A percentile compares a stretch with the other conserved stretches of the same genome.
phyloP scores from a whole-genome alignment of 2,888 invertebrate genomes.

The Blastobasis adustella region DNA sequence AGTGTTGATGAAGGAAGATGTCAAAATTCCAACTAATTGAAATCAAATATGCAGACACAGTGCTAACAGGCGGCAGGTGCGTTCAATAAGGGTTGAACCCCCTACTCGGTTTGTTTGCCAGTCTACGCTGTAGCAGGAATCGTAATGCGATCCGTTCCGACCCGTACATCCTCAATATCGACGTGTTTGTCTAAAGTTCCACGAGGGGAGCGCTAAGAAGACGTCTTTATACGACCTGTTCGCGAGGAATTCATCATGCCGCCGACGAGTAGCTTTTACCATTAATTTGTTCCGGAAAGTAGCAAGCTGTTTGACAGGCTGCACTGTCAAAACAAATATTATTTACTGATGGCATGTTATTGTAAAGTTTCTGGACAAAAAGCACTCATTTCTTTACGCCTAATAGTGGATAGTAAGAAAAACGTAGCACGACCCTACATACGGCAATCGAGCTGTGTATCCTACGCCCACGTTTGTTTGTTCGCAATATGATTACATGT shows the following conservation, averaged over 20 bases:
- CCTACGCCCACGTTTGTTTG: too few species aligned
- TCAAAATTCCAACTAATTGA: constrained; percentile 26
- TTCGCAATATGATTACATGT: neutral
- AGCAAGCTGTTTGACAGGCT: neutral
- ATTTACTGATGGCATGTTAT: too few species aligned
- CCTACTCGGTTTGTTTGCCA: constrained; percentile 21
- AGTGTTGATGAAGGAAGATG: constrained; percentile 14
- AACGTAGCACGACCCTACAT: too few species aligned
- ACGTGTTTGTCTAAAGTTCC: constrained; percentile 14
- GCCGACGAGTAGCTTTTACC: too few species aligned
- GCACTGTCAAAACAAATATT: too few species aligned
- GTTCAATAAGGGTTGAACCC: constrained; percentile 23
- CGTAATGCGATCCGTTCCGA: constrained; percentile 17
- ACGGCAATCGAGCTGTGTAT: too few species aligned
- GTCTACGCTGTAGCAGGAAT: constrained; percentile 16
- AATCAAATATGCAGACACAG: constrained; percentile 30
- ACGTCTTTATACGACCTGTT: neutral
- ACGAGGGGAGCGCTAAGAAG: constrained; percentile 4
- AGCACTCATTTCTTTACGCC: too few species aligned
- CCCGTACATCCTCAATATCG: constrained; percentile 12
- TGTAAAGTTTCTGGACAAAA: too few species aligned
- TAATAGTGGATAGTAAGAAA: too few species aligned
- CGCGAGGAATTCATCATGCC: too few species aligned
- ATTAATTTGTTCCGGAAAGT: neutral
- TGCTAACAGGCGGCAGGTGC: constrained; percentile 32